Conservation (phyloP, 2,797 vertebrate genomes). For the Poeciliopsis infans region DNA sequence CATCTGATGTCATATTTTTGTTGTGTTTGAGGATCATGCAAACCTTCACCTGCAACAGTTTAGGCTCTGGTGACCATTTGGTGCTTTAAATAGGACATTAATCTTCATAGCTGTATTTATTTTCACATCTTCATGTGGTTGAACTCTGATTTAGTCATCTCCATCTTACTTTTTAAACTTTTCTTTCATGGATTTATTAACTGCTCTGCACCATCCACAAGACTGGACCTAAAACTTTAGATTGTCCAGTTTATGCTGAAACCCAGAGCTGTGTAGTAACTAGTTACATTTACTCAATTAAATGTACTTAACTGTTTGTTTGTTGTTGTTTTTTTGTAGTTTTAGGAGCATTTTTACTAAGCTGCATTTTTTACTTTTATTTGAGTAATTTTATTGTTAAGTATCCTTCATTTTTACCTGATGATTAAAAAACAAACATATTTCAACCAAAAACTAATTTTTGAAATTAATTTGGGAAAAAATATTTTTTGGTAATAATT, state of each 20-base stretch:
- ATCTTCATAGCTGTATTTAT: slow-evolving; percentile 6
- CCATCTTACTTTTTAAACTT: background rate
- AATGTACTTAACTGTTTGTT: too few species aligned
- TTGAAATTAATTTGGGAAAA: too few species aligned
- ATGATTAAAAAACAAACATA: too few species aligned
- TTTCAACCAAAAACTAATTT: too few species aligned
- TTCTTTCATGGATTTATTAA: slow-evolving; percentile 39
- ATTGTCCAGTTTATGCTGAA: slow-evolving; percentile 47
- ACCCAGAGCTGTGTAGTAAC: slow-evolving; percentile 1
- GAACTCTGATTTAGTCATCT: background rate
- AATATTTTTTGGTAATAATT: too few species aligned
- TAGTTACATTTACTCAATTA: too few species aligned
- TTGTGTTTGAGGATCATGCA: slow-evolving; percentile 12
- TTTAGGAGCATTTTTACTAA: too few species aligned
- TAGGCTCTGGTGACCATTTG: background rate
- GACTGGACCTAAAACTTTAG: slow-evolving; percentile 32
- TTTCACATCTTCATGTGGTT: background rate
- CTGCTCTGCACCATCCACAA: slow-evolving; percentile 24
- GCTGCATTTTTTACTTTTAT: too few species aligned
- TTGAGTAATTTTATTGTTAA: too few species aligned
- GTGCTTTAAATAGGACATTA: slow-evolving; percentile 3
- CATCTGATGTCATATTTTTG: slow-evolving; percentile 24
- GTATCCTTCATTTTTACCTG: too few species aligned
- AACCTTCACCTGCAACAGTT: background rate
- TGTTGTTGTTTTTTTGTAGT: too few species aligned